phyloP scores from a whole-genome alignment of 2,888 invertebrate genomes.

The Metacarcinus magister region DNA sequence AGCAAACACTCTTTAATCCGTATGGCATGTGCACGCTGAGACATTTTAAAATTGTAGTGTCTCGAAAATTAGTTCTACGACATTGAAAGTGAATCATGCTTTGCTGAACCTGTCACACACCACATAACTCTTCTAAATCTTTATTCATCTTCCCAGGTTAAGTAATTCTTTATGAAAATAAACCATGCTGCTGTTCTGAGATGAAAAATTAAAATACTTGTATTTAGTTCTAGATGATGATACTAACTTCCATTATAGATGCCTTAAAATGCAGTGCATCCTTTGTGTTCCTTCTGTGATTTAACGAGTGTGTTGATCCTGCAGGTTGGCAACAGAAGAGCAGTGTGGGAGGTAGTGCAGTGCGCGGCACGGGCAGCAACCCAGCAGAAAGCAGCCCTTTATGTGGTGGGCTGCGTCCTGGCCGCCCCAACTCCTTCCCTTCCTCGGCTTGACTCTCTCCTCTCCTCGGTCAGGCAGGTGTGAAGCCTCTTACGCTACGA shows the following conservation, averaged over 20 bases:
- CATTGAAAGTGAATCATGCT: no score
- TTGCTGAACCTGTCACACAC: no score
- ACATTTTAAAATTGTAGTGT: no score
- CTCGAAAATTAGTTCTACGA: no score
- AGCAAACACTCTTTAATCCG: no score
- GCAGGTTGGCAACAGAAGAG: neutral
- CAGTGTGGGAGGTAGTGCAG: slow-evolving; percentile 6
- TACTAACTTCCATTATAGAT: neutral
- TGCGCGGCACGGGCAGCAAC: neutral
- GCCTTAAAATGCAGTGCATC: neutral
- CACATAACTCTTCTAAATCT: no score
- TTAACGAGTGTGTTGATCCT: neutral
- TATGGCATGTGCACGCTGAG: no score
- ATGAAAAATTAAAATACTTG: neutral
- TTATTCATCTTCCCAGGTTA: neutral
- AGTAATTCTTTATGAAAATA: neutral
- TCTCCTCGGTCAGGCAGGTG: neutral
- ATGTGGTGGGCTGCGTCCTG: neutral
- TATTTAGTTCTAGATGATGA: no score
- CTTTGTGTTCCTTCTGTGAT: neutral
- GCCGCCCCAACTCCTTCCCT: neutral
- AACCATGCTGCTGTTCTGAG: neutral
- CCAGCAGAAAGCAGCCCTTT: neutral
- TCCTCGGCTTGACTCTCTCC: neutral
- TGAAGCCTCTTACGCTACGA: neutral